Evolutionary conservation across 2,888 invertebrate species (phyloP).

Genomic region (Brenthis ino): DNA sequence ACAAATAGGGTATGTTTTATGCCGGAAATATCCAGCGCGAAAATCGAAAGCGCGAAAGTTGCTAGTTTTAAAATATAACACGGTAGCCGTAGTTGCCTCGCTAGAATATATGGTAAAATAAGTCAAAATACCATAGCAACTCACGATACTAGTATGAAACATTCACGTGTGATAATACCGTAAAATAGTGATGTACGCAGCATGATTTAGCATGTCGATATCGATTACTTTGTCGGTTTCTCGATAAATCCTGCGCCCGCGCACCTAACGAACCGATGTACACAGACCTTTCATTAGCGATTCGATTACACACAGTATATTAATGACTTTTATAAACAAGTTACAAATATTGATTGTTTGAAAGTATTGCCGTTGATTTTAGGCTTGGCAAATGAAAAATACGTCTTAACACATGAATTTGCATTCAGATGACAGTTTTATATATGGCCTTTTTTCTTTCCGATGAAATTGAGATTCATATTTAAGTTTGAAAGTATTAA

Average conservation of each 20-base stretch:
- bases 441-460: slow-evolving; percentile 10
- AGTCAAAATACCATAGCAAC: slow-evolving; percentile 7
- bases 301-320: slow-evolving; percentile 66
- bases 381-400: slow-evolving; percentile 55
- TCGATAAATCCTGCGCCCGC: slow-evolving; percentile 62
- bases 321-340: slow-evolving; percentile 69
- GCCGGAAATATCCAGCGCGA: too few species aligned
- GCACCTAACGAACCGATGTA: slow-evolving; percentile 60
- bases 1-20: too few species aligned
- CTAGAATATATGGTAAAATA: not conserved
- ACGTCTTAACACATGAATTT: slow-evolving; percentile 30
- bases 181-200: slow-evolving; percentile 52
- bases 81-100: not conserved
- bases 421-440: slow-evolving; percentile 34
- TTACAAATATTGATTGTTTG: slow-evolving; percentile 57
- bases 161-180: slow-evolving; percentile 34
- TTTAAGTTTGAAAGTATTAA: not conserved
- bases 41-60: too few species aligned
- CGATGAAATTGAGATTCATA: slow-evolving; percentile 5
- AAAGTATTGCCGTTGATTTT: slow-evolving; percentile 47
- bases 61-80: too few species aligned
- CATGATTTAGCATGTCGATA: slow-evolving; percentile 60
- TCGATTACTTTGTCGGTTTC: slow-evolving; percentile 62
- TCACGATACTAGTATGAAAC: slow-evolving; percentile 5
- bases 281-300: slow-evolving; percentile 60